phyloP scores from a whole-genome alignment of 2,888 invertebrate species.

The Arge pagana region DNA sequence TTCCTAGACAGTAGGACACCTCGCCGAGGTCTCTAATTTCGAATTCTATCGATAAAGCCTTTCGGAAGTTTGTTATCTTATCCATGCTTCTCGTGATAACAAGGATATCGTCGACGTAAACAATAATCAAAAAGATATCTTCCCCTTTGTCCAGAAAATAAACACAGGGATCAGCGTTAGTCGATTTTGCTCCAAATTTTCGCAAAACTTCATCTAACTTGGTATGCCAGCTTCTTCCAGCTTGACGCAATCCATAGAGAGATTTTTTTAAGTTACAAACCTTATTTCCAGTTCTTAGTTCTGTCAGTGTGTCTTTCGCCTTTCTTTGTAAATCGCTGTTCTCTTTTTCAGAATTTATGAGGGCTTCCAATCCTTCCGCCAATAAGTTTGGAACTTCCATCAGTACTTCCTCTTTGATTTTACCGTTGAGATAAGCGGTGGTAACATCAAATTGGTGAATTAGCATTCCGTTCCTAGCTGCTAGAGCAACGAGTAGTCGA shows the following conservation, averaged over 20 bases:
- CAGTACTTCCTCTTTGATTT: conserved; percentile 26
- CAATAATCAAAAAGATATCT: not conserved
- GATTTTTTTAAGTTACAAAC: not conserved
- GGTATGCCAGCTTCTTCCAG: not conserved
- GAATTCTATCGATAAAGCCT: not conserved
- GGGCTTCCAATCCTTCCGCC: too few relatives aligned
- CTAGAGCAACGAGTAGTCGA: conserved; percentile 34
- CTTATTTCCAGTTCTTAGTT: not conserved
- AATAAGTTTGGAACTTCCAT: conserved; percentile 29
- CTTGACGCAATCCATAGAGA: conserved; percentile 1
- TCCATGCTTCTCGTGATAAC: too few relatives aligned
- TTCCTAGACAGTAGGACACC: not conserved
- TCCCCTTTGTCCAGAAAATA: not conserved
- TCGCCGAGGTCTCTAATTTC: conserved; percentile 2
- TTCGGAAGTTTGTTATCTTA: too few relatives aligned
- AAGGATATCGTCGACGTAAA: conserved; percentile 1
- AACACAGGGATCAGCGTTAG: not conserved
- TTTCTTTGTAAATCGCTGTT: too few relatives aligned
- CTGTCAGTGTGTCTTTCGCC: too few relatives aligned
- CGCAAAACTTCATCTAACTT: not conserved
- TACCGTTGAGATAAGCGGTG: conserved; percentile 25
- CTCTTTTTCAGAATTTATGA: too few relatives aligned
- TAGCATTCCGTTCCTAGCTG: conserved; percentile 25
- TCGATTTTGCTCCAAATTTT: not conserved
- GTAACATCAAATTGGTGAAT: conserved; percentile 27